Base-by-base conservation (phyloP, 2,797 vertebrate genomes). In the Coranthus polyacanthus region DNA sequence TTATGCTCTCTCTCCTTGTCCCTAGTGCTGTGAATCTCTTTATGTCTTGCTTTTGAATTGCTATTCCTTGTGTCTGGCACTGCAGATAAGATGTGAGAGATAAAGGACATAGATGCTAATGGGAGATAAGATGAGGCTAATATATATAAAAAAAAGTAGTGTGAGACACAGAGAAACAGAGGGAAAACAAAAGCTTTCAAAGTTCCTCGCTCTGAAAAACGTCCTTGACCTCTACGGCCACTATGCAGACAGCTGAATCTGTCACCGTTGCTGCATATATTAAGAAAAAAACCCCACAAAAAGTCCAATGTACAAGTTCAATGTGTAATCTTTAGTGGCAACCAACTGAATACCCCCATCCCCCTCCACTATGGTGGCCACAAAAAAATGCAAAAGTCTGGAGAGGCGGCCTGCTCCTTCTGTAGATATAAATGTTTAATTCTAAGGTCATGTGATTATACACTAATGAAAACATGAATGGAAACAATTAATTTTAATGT, bases 71-170 rank as follows among this genome's bases (percentile, higher is more conserved):
- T 83, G 65, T 82, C 75, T 87, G 84, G 61, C 63, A 71, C 60
- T 17, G 37, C 32, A 64, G 84, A 88, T 89, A 88, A 86, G 78
- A 84, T 70, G n/a, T 36, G 36, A 41, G 38, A 70, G 70, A 88
- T 90, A 77, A 73, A 62, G 46, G 49, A 60, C 3, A 50, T 45
- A 68, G 83, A 90, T 87, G 50, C 51, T 56, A 67, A 63, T 10
- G 0, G 45, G 20, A 76, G 83, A 83, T 82, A 62, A 62, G 63
- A 84, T 76, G 34, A 21, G 12, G 38, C 41, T 36, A n/a, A 37
- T 60, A 84, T 79, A 82, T 2, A 29, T 6, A 29, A 29, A 29
- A 68, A 81, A 45, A 71, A 44, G 13, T 18, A 51, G 45, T 10
- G 24, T 47, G 36, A 45, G 16, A 34, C 17, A 45, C 12, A 41